Evolutionary conservation across 2,797 vertebrate species (phyloP).

Genomic region (Buceros bicornis): DNA sequence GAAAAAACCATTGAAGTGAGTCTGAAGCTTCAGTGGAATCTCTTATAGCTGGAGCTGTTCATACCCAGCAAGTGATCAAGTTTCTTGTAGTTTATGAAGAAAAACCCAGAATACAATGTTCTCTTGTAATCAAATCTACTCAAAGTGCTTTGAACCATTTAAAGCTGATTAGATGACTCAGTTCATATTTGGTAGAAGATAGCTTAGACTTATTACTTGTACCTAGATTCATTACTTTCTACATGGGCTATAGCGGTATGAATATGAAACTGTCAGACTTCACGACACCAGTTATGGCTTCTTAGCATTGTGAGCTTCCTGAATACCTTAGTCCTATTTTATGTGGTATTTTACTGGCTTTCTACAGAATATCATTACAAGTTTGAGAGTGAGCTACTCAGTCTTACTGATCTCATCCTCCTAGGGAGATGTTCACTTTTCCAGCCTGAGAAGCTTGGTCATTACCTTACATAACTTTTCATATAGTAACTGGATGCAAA

Average conservation of each 20-base stretch:
- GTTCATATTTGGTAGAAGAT: not conserved
- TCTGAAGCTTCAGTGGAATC: not conserved
- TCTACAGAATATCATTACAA: not conserved
- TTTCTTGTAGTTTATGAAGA: not conserved
- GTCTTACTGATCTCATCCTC: not conserved
- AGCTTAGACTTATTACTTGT: not conserved
- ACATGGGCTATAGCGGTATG: accelerated
- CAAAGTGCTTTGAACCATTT: not conserved
- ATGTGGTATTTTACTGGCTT: not conserved
- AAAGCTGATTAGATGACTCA: constrained; percentile 14
- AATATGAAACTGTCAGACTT: not conserved
- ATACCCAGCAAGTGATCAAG: not conserved
- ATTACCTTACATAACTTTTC: not conserved
- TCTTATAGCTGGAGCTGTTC: not conserved
- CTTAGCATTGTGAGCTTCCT: not conserved
- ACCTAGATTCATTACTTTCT: not conserved
- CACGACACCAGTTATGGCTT: not conserved
- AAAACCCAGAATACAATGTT: not conserved
- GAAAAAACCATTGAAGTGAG: not conserved
- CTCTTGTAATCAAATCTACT: not conserved
- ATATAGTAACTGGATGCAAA: not conserved
- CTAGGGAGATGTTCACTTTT: not conserved
- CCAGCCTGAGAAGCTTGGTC: not conserved
- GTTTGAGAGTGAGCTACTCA: not conserved
- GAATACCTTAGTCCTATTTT: not conserved